Base-by-base conservation (phyloP, 2,888 invertebrate species). In the Andrena praecox region DNA sequence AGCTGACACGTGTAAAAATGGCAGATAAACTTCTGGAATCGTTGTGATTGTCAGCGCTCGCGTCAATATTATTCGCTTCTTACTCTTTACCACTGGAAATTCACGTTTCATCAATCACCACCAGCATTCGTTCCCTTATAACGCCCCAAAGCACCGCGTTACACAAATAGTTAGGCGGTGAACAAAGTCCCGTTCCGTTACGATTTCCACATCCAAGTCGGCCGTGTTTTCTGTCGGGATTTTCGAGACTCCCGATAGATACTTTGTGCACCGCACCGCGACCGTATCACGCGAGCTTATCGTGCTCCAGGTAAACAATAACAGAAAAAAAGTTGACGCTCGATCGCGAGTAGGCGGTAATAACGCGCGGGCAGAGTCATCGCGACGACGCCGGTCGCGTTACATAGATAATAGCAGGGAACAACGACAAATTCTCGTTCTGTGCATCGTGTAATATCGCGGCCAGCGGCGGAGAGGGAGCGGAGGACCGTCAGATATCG, bases 261-360 rank as follows among this genome's bases (percentile, higher is more conserved):
- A 27, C 8, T 10, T n/a, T 12, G 27, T 29, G n/a, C n/a, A 48
- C 12, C 16, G 5, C 70, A 16, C 12, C 29, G 27, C 8, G 12
- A 60, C 12, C 50, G 24, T 52, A 63, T 63, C 52, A 10, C 33
- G 50, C 33, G 12, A 33, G n/a, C 33, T 71, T 71, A 71, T 71
- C 52, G 29, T 2, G n/a, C 2, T 1, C 16, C 20, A 2, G 16
- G 50, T 63, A 63, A 33, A 71, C 31, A 60, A 8, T 42, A n/a
- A 20, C 16, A 12, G 50, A 48, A 31, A 71, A 50, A 50, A 50
- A 50, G 12, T 10, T 27, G 10, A 12, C 24, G 10, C 4, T 56
- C 20, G 42, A 16, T 20, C 27, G 27, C 35, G 0, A 31, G 5
- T 24, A 8, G 16, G 27, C 16, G 68, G 12, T 3, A 24, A 24